Base-by-base conservation (phyloP, 2,113 vertebrate species). In the pig (Sus scrofa) region DNA sequence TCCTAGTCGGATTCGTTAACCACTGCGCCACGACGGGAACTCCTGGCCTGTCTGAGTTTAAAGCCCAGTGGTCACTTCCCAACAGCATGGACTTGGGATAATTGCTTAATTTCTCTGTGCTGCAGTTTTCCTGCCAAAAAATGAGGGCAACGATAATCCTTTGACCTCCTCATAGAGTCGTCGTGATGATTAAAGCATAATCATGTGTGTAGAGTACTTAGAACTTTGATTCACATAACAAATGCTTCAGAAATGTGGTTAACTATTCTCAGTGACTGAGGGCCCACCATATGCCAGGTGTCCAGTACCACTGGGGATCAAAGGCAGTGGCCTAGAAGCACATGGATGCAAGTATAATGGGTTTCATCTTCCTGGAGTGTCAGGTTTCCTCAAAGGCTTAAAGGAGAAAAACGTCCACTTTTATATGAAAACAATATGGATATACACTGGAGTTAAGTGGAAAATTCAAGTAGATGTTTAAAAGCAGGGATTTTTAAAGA, bases 401-500 rank as follows among this genome's bases (percentile, higher is more conserved):
- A 84, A 85, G 77, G 37, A 95, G 60, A 44, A 96, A 92, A 93
- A 32, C 34, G 67, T 16, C n/a, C 32, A 54, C 75, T 92, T 96
- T 77, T 79, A 74, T 52, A 56, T 65, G 63, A 70, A 79, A 92
- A 89, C 27, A 70, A n/a, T 14, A 56, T 71, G 52, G 56, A 70
- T 83, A 27, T 22, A 54, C 13, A 84, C 52, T 4, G 3, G 20
- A 93, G n/a, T 90, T 83, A 93, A 77, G 77, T 62, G 56, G 70
- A 74, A 91, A 86, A 95, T 82, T 86, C 62, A 73, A 95, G 63
- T 82, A 86, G 84, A 27, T 88, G 39, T 83, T 96, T 91, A 78
- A 96, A 60, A 93, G 37, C 56, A 19, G 8, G 19, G 32, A 96
- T 95, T 96, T 44, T 91, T 94, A 96, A 91, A 97, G 83, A 78